Conservation (phyloP, 2,797 vertebrate genomes). For the Danio albolineatus region DNA sequence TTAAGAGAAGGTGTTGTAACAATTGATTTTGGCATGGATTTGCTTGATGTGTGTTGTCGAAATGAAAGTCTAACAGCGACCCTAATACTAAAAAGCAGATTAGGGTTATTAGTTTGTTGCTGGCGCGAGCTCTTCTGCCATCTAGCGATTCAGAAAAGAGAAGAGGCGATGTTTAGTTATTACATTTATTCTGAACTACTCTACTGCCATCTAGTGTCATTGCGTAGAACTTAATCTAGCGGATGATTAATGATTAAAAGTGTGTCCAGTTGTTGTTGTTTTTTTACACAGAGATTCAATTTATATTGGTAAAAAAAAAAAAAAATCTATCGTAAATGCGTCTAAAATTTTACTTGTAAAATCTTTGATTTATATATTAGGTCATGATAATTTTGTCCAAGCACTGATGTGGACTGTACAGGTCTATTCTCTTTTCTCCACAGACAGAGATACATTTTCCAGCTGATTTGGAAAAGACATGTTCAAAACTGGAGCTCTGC, state of each 20-base stretch:
- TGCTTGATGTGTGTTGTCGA: constrained; percentile 57
- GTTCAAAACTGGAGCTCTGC: not conserved
- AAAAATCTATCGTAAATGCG: too few relatives aligned
- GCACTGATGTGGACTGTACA: too few relatives aligned
- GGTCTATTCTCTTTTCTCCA: not conserved
- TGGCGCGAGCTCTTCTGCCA: constrained; percentile 47
- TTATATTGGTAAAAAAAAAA: too few relatives aligned
- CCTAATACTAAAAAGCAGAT: constrained; percentile 49
- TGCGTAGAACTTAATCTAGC: not conserved
- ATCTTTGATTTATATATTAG: too few relatives aligned
- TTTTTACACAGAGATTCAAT: too few relatives aligned
- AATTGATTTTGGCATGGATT: constrained; percentile 62
- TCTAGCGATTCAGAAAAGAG: constrained; percentile 45
- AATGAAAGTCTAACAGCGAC: constrained; percentile 52
- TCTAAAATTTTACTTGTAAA: too few relatives aligned
- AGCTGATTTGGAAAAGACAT: not conserved
- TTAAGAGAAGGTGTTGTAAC: constrained; percentile 59
- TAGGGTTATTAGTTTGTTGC: not conserved
- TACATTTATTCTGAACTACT: constrained; percentile 25
- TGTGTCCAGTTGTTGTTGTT: too few relatives aligned
- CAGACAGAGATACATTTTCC: not conserved
- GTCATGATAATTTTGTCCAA: too few relatives aligned
- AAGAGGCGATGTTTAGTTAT: too few relatives aligned
- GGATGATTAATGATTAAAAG: not conserved
- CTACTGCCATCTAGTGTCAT: constrained; percentile 62